phyloP scores from a whole-genome alignment of 2,888 invertebrate species.

The Drosophila rellima region DNA sequence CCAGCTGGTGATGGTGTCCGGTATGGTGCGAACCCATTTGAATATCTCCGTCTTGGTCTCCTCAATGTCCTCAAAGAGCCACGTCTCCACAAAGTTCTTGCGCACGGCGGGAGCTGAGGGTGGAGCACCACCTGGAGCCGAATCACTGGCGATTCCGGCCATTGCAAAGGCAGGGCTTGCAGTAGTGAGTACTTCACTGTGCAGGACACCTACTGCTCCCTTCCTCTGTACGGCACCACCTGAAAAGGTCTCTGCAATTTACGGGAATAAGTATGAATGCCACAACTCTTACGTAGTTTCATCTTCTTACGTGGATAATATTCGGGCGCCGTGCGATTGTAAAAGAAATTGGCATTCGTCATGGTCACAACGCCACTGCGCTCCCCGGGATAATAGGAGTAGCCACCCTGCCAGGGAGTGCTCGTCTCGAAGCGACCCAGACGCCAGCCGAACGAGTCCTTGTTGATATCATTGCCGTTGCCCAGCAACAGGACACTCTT shows the following conservation, averaged over 20 bases:
- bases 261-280: neutral
- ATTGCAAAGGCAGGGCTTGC: constrained; percentile 12
- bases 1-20: constrained; percentile 94
- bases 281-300: constrained; percentile 13
- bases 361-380: constrained; percentile 82
- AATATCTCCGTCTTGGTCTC: constrained; percentile 72
- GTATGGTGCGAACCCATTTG: constrained; percentile 87
- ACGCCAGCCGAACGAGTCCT: constrained; percentile 88
- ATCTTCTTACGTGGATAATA: constrained; percentile 40
- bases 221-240: constrained; percentile 51
- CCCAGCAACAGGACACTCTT: constrained; percentile 91
- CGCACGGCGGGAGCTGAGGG: constrained; percentile 80
- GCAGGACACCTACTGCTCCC: constrained; percentile 27
- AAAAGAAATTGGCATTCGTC: constrained; percentile 84
- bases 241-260: constrained; percentile 37
- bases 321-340: constrained; percentile 74
- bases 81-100: constrained; percentile 90
- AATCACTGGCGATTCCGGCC: neutral
- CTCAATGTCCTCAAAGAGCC: constrained; percentile 87
- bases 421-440: constrained; percentile 88
- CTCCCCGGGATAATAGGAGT: constrained; percentile 81
- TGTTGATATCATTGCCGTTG: constrained; percentile 87
- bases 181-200: neutral
- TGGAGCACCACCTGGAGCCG: neutral
- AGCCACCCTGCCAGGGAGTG: constrained; percentile 84